Evolutionary conservation across 2,797 vertebrate species (phyloP).

Genomic region (Natrix natrix): DNA sequence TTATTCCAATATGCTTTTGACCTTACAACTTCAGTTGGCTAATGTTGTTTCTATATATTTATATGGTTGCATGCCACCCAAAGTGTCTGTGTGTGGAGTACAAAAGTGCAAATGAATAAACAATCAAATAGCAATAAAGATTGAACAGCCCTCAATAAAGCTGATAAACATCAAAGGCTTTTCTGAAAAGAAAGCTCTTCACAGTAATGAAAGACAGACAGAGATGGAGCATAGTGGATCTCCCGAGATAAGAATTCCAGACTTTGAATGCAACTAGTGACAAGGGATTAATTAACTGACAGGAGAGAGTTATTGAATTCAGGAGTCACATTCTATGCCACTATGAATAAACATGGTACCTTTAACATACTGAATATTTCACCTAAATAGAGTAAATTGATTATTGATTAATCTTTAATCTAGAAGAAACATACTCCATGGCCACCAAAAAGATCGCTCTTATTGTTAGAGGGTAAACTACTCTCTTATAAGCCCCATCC

Average conservation of each 20-base stretch:
- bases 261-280: background rate
- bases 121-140: background rate
- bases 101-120: background rate
- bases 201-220: background rate
- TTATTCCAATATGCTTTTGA: background rate
- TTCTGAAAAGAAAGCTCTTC: background rate
- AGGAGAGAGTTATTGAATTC: constrained; percentile 32
- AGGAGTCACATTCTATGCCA: background rate
- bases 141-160: background rate
- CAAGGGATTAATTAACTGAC: constrained; percentile 12
- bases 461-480: background rate
- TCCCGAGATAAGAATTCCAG: background rate
- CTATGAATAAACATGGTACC: constrained; percentile 18
- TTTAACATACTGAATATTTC: background rate
- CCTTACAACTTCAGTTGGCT: background rate
- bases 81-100: background rate
- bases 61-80: background rate
- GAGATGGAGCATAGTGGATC: background rate
- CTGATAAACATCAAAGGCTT: background rate
- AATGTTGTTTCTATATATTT: background rate
- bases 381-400: constrained; percentile 31
- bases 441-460: background rate
- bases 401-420: constrained; percentile 13
- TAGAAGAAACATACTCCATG: constrained; percentile 3
- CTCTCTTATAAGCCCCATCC: background rate